These are phyloP conservation scores for Oenanthe oenanthe DNA, from an alignment of 2,113 vertebrate species.

Conservation along the genomic window DNA sequence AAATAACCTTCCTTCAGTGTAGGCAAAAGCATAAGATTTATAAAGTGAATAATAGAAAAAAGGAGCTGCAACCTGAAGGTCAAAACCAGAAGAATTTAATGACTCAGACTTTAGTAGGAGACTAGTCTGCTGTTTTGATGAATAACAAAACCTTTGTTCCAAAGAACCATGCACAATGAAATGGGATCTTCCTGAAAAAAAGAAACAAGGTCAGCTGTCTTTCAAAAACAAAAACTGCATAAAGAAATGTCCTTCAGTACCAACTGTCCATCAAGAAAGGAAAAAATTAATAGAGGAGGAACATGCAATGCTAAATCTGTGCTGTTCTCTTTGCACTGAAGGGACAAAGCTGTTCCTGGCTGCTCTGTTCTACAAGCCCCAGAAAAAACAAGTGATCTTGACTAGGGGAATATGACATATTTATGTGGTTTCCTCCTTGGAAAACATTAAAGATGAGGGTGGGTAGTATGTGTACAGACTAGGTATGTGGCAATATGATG, in stretches of 20 bases:
- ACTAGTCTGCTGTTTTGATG: not conserved
- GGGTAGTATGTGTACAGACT: not conserved
- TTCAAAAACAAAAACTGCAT: not conserved
- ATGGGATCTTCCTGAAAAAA: not conserved
- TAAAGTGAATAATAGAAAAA: not conserved
- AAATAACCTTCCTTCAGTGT: not conserved
- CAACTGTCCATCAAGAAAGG: not conserved
- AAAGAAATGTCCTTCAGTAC: not conserved
- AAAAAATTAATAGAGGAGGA: not conserved
- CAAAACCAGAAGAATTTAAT: not conserved
- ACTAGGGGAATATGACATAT: not conserved
- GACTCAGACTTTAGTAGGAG: not conserved
- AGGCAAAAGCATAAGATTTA: not conserved
- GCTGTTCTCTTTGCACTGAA: not conserved
- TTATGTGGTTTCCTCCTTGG: not conserved
- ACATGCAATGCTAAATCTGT: not conserved
- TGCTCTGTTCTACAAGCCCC: not conserved
- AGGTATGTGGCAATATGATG: not conserved
- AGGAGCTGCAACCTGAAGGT: not conserved
- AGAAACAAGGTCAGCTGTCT: not conserved
- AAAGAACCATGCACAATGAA: not conserved
- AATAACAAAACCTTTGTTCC: not conserved
- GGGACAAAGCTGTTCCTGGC: not conserved
- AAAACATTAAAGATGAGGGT: not conserved
- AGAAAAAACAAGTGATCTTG: not conserved